Percentiles rank a stretch among this genome's conserved stretches.
phyloP scores from a whole-genome alignment of 2,888 invertebrate species.

The Tetragonula carbonaria region DNA sequence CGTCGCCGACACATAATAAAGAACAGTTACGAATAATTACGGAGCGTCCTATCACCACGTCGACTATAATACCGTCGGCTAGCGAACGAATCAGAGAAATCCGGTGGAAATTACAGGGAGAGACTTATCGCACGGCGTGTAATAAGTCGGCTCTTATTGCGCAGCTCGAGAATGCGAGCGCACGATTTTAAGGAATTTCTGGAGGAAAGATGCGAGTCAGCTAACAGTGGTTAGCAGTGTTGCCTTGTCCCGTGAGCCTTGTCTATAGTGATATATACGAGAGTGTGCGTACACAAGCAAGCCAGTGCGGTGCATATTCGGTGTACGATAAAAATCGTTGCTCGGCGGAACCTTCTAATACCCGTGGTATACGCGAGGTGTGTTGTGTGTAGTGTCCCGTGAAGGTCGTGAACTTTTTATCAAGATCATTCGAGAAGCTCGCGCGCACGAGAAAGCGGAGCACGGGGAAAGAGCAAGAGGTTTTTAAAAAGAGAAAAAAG shows the following conservation, averaged over 20 bases:
- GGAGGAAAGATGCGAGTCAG: conserved; percentile 39
- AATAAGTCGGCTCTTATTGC: conserved; percentile 26
- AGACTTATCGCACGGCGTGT: conserved; percentile 30
- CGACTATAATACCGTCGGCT: conserved; percentile 17
- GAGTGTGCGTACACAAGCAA: conserved; percentile 41
- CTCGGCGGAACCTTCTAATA: background rate
- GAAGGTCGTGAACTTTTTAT: conserved; percentile 50
- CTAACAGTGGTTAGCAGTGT: conserved; percentile 45
- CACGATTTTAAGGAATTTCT: conserved; percentile 34
- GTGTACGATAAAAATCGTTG: conserved; percentile 56
- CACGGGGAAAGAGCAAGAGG: conserved; percentile 31
- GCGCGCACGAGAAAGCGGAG: conserved; percentile 24
- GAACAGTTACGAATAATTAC: conserved; percentile 51
- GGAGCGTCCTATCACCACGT: conserved; percentile 51
- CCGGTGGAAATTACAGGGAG: conserved; percentile 35
- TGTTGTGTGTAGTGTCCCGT: conserved; percentile 27
- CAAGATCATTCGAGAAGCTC: conserved; percentile 55
- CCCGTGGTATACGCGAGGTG: conserved; percentile 11
- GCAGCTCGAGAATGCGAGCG: conserved; percentile 50
- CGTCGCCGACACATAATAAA: conserved; percentile 34
- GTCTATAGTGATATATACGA: conserved; percentile 35
- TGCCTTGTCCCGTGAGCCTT: conserved; percentile 27
- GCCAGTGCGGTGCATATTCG: conserved; percentile 60
- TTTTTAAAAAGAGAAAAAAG: conserved; percentile 35
- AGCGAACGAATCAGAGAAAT: conserved; percentile 55